Conservation (phyloP, 2,797 vertebrate genomes). For the Rhincodon typus region DNA sequence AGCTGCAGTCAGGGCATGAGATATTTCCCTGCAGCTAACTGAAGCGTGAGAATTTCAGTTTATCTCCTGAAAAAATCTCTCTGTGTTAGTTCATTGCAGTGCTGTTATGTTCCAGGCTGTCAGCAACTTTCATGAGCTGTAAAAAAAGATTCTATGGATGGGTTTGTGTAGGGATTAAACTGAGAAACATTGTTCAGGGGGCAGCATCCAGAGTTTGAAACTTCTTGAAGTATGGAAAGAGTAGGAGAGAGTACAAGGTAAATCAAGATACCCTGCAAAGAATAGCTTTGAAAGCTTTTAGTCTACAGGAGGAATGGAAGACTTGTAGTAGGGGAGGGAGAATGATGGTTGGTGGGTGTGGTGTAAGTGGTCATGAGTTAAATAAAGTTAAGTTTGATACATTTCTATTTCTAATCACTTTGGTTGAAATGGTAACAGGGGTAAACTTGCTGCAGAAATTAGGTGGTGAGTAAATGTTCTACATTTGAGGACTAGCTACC, state of each 20-base stretch:
- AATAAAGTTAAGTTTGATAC: neutral
- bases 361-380: neutral
- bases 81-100: neutral
- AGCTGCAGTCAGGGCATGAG: neutral
- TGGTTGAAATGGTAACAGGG: neutral
- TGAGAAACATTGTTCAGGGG: neutral
- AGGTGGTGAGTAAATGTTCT: neutral
- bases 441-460: neutral
- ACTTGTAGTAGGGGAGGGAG: neutral
- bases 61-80: neutral
- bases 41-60: neutral
- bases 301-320: neutral
- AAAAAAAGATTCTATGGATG: neutral
- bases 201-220: neutral
- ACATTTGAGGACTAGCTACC: neutral
- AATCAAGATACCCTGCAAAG: neutral
- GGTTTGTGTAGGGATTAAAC: neutral
- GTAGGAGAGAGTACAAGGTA: neutral
- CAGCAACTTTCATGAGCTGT: neutral
- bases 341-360: neutral
- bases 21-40: neutral
- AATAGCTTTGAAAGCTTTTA: neutral
- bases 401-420: neutral
- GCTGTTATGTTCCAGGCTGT: neutral
- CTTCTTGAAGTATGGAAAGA: neutral